Conservation (phyloP, 2,113 vertebrate genomes). For the Pseudolaguvia tuberculata region DNA sequence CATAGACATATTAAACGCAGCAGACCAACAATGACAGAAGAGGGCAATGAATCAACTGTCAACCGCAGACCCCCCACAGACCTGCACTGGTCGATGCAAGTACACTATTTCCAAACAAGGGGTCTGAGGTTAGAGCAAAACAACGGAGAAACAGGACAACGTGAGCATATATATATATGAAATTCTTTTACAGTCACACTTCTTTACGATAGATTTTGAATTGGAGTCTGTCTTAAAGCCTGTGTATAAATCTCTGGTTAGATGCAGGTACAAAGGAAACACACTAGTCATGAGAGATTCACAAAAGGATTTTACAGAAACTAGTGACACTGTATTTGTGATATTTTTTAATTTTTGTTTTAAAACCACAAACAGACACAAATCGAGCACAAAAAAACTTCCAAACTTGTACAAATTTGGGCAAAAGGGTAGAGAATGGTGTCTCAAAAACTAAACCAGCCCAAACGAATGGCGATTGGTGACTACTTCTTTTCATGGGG, state of each 20-base stretch:
- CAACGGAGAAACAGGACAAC: conserved; percentile 22
- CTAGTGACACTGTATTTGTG: no score
- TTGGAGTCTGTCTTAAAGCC: neutral
- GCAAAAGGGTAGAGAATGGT: no score
- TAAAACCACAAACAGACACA: no score
- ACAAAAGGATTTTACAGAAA: no score
- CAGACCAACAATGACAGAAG: conserved; percentile 46
- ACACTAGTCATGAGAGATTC: neutral
- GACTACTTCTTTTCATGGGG: no score
- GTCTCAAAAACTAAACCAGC: no score
- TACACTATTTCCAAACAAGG: conserved; percentile 34
- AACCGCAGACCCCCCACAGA: conserved; percentile 32
- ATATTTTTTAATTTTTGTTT: no score
- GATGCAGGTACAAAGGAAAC: conserved; percentile 16
- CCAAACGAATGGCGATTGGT: no score
- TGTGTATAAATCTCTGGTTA: conserved; percentile 16
- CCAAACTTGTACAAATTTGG: no score
- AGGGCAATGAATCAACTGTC: conserved; percentile 51
- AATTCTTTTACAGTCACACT: neutral
- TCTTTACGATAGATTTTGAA: neutral
- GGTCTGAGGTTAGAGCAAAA: conserved; percentile 36
- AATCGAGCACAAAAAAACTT: no score
- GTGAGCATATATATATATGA: conserved; percentile 13
- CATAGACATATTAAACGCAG: conserved; percentile 41
- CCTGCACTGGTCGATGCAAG: conserved; percentile 33